Evolutionary conservation across 1,140 invertebrate genomes (phyloP).

Genomic region (Homarus americanus): DNA sequence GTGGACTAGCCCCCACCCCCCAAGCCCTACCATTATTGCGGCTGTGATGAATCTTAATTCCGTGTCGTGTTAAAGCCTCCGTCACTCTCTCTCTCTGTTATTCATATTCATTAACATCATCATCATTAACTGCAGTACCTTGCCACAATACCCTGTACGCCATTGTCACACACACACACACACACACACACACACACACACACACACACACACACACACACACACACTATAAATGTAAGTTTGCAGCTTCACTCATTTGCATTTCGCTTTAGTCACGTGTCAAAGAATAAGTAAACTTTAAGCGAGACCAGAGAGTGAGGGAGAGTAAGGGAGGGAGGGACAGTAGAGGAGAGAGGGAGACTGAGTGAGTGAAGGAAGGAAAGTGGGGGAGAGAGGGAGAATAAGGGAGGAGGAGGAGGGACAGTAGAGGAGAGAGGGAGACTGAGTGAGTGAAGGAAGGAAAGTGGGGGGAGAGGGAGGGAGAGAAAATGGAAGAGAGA

Average conservation of each 20-base stretch:
- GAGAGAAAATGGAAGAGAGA: not conserved
- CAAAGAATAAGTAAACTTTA: conserved; percentile 48
- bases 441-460: not conserved
- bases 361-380: not conserved
- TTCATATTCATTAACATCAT: too few species aligned
- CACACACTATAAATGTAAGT: not conserved
- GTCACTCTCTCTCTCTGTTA: too few species aligned
- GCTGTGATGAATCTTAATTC: too few species aligned
- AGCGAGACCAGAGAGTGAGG: conserved; percentile 11
- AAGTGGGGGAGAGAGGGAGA: not conserved
- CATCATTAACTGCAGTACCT: too few species aligned
- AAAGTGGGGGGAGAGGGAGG: not conserved
- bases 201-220: too few species aligned
- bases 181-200: too few species aligned
- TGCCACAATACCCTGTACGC: too few species aligned
- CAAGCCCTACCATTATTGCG: too few species aligned
- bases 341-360: not conserved
- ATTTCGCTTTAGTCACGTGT: conserved; percentile 33
- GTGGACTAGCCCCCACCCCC: too few species aligned
- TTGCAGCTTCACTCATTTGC: conserved; percentile 41
- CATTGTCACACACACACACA: too few species aligned
- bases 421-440: not conserved
- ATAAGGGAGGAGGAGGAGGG: not conserved
- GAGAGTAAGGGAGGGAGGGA: not conserved
- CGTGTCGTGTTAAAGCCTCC: too few species aligned